Percentiles rank a stretch among this genome's conserved stretches.
Evolutionary conservation across 2,888 invertebrate genomes (phyloP).

Genomic region (Drosophila siamana): DNA sequence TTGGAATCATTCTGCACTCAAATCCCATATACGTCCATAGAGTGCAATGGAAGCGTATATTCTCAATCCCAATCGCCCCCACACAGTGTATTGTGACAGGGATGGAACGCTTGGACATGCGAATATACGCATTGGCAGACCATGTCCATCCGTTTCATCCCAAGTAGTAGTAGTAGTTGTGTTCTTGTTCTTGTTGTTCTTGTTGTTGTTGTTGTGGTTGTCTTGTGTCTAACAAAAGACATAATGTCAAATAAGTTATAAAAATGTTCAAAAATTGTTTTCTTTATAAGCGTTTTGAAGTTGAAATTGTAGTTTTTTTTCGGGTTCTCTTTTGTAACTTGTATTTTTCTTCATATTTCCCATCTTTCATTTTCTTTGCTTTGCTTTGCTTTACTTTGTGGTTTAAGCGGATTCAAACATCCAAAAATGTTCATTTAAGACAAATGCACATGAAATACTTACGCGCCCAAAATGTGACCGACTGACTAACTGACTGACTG

Average conservation of each 20-base stretch:
- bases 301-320: slow-evolving; percentile 79
- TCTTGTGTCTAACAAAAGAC: slow-evolving; percentile 64
- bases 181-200: not conserved
- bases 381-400: slow-evolving; percentile 16
- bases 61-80: slow-evolving; percentile 44
- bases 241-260: slow-evolving; percentile 75
- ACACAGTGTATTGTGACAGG: slow-evolving; percentile 50
- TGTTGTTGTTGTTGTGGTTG: slow-evolving; percentile 41
- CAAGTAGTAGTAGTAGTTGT: slow-evolving; percentile 9
- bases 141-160: slow-evolving; percentile 56
- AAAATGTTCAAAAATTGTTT: slow-evolving; percentile 75
- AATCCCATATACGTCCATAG: not conserved
- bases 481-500: slow-evolving; percentile 31
- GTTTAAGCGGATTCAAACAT: slow-evolving; percentile 49
- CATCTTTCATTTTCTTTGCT: slow-evolving; percentile 21
- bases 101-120: slow-evolving; percentile 56
- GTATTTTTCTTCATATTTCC: slow-evolving; percentile 15
- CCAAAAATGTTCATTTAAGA: slow-evolving; percentile 61
- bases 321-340: slow-evolving; percentile 36
- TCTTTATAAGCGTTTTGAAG: slow-evolving; percentile 80
- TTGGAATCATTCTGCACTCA: slow-evolving; percentile 32
- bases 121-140: slow-evolving; percentile 58
- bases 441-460: slow-evolving; percentile 77
- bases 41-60: slow-evolving; percentile 50
- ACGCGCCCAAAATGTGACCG: slow-evolving; percentile 43